phyloP scores from a whole-genome alignment of 2,113 vertebrate species.

The Salvelinus namaycush region DNA sequence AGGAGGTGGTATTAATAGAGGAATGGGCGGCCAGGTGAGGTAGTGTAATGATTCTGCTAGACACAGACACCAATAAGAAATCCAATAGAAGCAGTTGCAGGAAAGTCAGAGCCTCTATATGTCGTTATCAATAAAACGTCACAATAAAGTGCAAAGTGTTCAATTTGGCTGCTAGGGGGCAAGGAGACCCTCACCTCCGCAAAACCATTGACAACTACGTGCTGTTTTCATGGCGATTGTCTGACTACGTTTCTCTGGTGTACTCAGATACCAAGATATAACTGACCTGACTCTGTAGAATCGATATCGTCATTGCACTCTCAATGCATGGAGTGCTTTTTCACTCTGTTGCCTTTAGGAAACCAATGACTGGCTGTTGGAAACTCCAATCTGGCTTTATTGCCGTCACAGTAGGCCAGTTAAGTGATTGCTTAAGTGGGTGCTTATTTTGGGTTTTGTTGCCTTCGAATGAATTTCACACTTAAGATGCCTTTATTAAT shows the following conservation, averaged over 20 bases:
- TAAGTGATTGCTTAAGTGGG: no score
- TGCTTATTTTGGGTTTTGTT: constrained; percentile 82
- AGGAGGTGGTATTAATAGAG: constrained; percentile 45
- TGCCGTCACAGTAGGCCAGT: no score
- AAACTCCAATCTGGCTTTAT: no score
- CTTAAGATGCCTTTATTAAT: constrained; percentile 72
- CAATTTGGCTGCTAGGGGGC: no score
- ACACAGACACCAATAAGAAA: constrained; percentile 59
- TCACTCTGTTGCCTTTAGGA: constrained; percentile 59
- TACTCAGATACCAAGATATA: constrained; percentile 39
- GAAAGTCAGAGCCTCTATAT: constrained; percentile 33
- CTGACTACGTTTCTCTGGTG: constrained; percentile 25
- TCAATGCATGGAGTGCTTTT: constrained; percentile 37
- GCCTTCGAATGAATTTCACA: constrained; percentile 83
- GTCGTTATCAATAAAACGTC: neutral
- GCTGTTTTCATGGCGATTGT: constrained; percentile 35
- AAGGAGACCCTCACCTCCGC: no score
- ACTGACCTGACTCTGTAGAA: constrained; percentile 50
- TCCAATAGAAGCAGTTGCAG: constrained; percentile 47
- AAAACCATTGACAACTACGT: no score
- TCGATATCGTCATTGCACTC: constrained; percentile 16
- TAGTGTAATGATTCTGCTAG: constrained; percentile 41
- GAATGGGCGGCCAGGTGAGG: constrained; percentile 25
- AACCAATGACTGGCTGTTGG: constrained; percentile 33
- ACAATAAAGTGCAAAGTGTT: no score